Evolutionary conservation across 2,113 vertebrate genomes (phyloP).

Genomic region (Nibea coibor): DNA sequence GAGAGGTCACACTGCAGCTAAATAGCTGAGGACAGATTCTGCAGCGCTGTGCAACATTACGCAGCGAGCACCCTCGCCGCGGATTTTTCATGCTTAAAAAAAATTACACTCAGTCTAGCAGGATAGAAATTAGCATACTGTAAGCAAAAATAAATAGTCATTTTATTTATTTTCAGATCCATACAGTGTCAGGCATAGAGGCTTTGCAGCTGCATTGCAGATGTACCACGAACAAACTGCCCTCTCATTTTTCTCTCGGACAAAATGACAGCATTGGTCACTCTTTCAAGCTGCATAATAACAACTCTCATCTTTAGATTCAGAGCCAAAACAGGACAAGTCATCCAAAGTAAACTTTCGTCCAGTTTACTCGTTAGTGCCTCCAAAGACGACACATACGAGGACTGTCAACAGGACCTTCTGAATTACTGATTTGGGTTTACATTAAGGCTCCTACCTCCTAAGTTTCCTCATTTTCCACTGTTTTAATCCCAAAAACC

Average conservation of each 20-base stretch:
- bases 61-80: not conserved
- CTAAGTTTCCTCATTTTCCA: not conserved
- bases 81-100: not conserved
- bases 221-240: not conserved
- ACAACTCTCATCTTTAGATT: not conserved
- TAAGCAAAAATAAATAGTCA: not conserved
- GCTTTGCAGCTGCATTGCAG: constrained; percentile 9
- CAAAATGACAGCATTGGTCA: not conserved
- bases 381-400: not conserved
- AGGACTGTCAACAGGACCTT: not conserved
- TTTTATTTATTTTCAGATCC: not conserved
- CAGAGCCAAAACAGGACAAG: not conserved
- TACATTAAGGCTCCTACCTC: not conserved
- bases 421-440: not conserved
- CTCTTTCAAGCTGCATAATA: not conserved
- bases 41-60: constrained; percentile 2
- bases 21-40: constrained; percentile 26
- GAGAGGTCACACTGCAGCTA: constrained; percentile 43
- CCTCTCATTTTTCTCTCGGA: not conserved
- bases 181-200: not conserved
- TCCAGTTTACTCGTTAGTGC: not conserved
- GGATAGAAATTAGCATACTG: not conserved
- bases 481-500: not conserved
- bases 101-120: not conserved
- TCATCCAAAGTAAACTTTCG: not conserved